phyloP scores from a whole-genome alignment of 2,888 invertebrate species.

The Scrobipalpa costella region DNA sequence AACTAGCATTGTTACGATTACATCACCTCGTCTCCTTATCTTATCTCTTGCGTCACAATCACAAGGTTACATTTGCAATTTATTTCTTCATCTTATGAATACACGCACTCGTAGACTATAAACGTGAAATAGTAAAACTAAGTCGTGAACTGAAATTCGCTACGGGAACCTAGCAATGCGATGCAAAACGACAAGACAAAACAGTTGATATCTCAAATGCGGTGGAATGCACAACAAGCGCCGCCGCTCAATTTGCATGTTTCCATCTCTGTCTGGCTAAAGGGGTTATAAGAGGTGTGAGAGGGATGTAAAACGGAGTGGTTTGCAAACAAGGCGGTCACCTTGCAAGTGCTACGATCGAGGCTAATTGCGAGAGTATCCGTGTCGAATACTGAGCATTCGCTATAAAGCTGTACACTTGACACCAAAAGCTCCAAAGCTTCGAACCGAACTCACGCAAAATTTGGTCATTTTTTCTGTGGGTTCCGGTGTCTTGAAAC shows the following conservation, averaged over 20 bases:
- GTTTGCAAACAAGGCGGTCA: constrained; percentile 32
- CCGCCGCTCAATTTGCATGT: constrained; percentile 39
- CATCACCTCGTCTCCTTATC: neutral
- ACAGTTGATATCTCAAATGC: constrained; percentile 28
- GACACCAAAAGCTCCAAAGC: neutral
- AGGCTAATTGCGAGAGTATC: constrained; percentile 37
- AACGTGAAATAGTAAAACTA: neutral
- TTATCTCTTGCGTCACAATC: neutral
- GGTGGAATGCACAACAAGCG: constrained; percentile 40
- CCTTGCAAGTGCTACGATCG: constrained; percentile 34
- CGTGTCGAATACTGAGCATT: constrained; percentile 29
- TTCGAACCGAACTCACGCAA: neutral
- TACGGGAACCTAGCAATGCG: constrained; percentile 23
- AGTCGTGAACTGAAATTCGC: constrained; percentile 19
- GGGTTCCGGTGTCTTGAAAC: neutral
- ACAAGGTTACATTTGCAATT: neutral
- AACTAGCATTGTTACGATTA: neutral
- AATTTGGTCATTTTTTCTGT: too few relatives aligned
- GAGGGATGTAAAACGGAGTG: constrained; percentile 25
- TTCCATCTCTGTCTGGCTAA: constrained; percentile 27
- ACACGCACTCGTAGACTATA: neutral
- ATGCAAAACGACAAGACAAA: constrained; percentile 26
- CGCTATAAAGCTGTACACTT: constrained; percentile 20
- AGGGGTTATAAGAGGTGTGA: constrained; percentile 1
- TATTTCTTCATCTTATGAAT: neutral